A percentile compares a stretch with the other conserved stretches of the same genome.
Conservation (phyloP, 2,888 invertebrate genomes). For the Gari tellinella region DNA sequence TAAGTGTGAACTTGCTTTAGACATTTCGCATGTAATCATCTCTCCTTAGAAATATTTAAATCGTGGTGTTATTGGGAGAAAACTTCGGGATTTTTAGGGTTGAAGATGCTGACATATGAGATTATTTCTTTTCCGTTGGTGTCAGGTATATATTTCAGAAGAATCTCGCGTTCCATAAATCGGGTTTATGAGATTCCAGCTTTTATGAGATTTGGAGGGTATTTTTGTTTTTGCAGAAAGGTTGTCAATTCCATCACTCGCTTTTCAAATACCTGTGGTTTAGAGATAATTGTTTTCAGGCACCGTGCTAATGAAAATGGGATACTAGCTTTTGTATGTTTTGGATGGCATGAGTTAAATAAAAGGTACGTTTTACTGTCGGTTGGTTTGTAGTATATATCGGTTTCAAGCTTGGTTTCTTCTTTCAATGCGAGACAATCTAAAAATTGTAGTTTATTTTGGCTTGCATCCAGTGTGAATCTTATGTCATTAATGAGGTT, state of each 20-base stretch:
- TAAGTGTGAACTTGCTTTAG: no score
- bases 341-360: slow-evolving; percentile 10
- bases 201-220: background rate
- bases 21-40: no score
- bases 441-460: slow-evolving; percentile 1
- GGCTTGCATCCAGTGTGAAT: slow-evolving; percentile 9
- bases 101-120: no score
- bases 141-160: no score
- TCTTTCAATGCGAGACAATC: background rate
- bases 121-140: no score
- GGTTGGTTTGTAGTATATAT: slow-evolving; percentile 6
- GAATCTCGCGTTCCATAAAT: no score
- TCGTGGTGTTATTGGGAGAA: no score
- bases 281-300: slow-evolving; percentile 2
- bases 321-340: slow-evolving; percentile 11
- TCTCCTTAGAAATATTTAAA: no score
- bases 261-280: background rate
- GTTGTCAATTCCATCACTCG: no score
- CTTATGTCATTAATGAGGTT: background rate
- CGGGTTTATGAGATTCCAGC: no score
- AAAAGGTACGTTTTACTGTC: background rate
- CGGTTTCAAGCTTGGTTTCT: background rate
- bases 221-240: background rate
- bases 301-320: slow-evolving; percentile 5
- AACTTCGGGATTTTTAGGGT: no score